phyloP scores from a whole-genome alignment of 2,113 vertebrate species.

The Paracanthobrama guichenoti region DNA sequence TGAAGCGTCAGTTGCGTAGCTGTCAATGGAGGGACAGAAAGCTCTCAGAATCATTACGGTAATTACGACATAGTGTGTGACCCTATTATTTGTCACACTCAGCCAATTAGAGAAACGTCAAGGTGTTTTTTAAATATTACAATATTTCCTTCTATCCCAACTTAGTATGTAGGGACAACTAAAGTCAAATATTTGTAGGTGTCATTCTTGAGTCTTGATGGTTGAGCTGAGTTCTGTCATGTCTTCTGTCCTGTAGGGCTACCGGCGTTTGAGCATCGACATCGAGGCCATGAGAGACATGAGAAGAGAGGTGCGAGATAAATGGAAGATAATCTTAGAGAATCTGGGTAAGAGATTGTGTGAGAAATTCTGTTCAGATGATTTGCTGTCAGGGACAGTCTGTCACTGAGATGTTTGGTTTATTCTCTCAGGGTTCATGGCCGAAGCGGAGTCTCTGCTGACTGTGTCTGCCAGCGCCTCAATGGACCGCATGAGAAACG shows the following conservation, averaged over 20 bases:
- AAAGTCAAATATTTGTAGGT: neutral
- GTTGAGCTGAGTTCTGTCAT: neutral
- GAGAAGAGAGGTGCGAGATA: constrained; percentile 78
- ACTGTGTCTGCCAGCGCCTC: constrained; percentile 72
- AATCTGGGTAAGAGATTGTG: constrained; percentile 72
- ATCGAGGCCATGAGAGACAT: constrained; percentile 81
- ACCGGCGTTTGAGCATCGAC: constrained; percentile 81
- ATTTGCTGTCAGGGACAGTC: neutral
- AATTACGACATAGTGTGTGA: no score
- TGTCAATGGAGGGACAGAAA: no score
- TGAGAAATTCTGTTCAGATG: neutral
- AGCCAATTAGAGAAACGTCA: neutral
- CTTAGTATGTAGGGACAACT: no score
- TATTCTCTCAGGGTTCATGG: constrained; percentile 74
- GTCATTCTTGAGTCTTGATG: neutral
- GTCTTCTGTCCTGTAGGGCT: constrained; percentile 68
- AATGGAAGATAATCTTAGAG: constrained; percentile 80
- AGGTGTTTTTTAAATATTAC: neutral
- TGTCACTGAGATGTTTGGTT: neutral
- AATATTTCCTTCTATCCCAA: neutral
- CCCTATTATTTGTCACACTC: neutral
- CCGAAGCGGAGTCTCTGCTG: constrained; percentile 79
- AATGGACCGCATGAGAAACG: constrained; percentile 77
- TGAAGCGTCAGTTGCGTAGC: no score
- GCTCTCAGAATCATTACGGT: no score